phyloP scores from a whole-genome alignment of 2,113 vertebrate genomes.

The Falco punctatus region DNA sequence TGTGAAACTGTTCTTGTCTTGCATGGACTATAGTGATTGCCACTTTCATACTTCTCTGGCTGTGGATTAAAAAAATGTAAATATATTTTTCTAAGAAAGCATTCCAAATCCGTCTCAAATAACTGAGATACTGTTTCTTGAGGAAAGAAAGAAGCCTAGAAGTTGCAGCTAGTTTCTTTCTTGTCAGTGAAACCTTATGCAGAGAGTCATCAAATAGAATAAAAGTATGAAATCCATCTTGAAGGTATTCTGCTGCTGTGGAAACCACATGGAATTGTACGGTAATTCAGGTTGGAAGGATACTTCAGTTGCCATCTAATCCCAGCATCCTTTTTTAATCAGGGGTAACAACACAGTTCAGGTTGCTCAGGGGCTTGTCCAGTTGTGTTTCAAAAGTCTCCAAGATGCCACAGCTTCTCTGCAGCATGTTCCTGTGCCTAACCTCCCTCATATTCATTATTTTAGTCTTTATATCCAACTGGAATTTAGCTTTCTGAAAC shows the following conservation, averaged over 20 bases:
- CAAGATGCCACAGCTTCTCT: not conserved
- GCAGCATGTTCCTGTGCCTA: not conserved
- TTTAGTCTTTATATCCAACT: not conserved
- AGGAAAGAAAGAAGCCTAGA: not conserved
- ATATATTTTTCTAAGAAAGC: not conserved
- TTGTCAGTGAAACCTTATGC: not conserved
- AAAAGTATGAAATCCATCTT: not conserved
- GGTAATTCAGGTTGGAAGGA: not conserved
- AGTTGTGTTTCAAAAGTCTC: not conserved
- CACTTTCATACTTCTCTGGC: not conserved
- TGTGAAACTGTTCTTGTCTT: not conserved
- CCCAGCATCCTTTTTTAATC: not conserved
- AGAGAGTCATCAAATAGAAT: not conserved
- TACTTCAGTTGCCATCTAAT: not conserved
- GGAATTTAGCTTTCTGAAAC: not conserved
- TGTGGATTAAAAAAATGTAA: not conserved
- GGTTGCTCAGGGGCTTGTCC: not conserved
- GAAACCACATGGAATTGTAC: not conserved
- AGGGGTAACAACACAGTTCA: not conserved
- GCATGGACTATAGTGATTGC: not conserved
- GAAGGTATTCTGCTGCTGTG: not conserved
- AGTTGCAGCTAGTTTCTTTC: not conserved
- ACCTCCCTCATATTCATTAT: not conserved
- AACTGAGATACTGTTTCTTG: not conserved
- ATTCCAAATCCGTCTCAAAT: not conserved